phyloP scores from a whole-genome alignment of 2,113 vertebrate species.

The Paratilapia polleni region DNA sequence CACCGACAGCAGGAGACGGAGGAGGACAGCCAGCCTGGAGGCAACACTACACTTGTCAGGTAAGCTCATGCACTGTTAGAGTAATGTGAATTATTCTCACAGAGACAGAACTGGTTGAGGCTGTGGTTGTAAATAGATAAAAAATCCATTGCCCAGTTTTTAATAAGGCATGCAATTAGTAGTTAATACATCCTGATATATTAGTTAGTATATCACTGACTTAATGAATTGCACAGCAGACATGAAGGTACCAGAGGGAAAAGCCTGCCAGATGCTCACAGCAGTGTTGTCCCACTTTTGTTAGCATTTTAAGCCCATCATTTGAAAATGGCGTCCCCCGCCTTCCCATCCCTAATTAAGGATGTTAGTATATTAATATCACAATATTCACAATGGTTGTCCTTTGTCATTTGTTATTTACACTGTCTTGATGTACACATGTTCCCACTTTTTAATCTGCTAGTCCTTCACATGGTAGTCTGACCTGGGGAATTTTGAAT shows the following conservation, averaged over 20 bases:
- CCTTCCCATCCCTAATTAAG: not conserved
- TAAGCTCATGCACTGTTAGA: constrained; percentile 39
- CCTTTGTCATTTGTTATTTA: not conserved
- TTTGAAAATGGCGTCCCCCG: not conserved
- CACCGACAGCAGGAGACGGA: constrained; percentile 78
- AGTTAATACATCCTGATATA: no score
- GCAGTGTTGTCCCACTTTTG: constrained; percentile 3
- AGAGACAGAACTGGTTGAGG: not conserved
- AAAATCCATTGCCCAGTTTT: not conserved
- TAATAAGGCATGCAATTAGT: not conserved
- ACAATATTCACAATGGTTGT: not conserved
- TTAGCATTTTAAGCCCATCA: not conserved
- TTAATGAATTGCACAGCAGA: not conserved
- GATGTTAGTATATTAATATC: not conserved
- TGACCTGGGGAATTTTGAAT: constrained; percentile 51
- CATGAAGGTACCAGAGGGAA: accelerated
- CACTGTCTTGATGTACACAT: not conserved
- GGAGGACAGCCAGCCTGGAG: constrained; percentile 65
- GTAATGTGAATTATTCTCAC: not conserved
- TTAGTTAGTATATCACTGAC: not conserved
- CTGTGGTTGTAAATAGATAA: not conserved
- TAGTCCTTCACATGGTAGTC: not conserved
- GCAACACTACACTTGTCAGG: constrained; percentile 77
- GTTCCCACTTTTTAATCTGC: not conserved
- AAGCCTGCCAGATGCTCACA: not conserved